Conservation (phyloP, 30 jellyfish, hydroid and myxozoan genomes). For the Cassiopea xamachana region DNA sequence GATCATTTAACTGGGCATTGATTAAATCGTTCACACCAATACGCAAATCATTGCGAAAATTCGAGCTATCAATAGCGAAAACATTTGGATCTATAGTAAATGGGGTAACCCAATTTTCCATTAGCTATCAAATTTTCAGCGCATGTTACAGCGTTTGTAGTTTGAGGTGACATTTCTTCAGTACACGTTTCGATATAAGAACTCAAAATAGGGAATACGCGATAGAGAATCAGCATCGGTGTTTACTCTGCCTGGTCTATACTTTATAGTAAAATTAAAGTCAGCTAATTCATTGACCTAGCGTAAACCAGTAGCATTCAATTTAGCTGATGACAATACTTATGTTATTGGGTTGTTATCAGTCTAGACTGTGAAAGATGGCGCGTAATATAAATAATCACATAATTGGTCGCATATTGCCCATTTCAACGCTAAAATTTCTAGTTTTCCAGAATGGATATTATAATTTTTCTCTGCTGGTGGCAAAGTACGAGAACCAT, state of each 20-base stretch:
- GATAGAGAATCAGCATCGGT: background rate
- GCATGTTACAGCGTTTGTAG: constrained; percentile 4
- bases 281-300: constrained; percentile 41
- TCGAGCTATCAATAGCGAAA: background rate
- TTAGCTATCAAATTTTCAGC: background rate
- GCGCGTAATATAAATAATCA: constrained; percentile 44
- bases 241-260: too few relatives aligned
- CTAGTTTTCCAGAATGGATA: constrained; percentile 53
- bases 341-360: constrained; percentile 24
- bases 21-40: background rate
- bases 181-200: constrained; percentile 27
- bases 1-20: constrained; percentile 5
- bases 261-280: constrained; percentile 21
- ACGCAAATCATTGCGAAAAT: background rate
- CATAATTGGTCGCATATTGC: constrained; percentile 35
- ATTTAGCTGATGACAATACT: constrained; percentile 13
- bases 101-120: constrained; percentile 22
- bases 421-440: constrained; percentile 57
- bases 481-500: constrained; percentile 40
- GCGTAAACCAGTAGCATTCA: constrained; percentile 45
- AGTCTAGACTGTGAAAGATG: constrained; percentile 25
- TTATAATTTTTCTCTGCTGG: constrained; percentile 50
- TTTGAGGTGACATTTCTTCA: constrained; percentile 8
- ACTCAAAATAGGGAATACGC: constrained; percentile 21
- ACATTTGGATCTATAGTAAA: background rate